These are phyloP conservation scores for Zoroaster sp. DNA, from an alignment of 53 echinoderm and acorn worm genomes.

Conservation along the genomic window DNA sequence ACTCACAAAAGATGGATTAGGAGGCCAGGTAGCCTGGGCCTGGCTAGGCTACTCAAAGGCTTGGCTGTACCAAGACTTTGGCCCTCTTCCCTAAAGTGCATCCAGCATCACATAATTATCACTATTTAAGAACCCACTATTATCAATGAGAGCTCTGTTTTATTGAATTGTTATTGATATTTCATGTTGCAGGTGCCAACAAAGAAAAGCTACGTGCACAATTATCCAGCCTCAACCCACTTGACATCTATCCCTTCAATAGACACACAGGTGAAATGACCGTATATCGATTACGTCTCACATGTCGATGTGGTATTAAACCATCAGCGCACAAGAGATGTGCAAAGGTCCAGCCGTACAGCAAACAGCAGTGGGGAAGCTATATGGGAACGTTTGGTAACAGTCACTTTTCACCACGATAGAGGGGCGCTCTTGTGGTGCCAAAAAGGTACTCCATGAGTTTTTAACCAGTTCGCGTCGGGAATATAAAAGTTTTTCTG, in stretches of 20 bases:
- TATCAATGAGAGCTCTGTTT: not conserved
- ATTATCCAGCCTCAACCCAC: slow-evolving; percentile 58
- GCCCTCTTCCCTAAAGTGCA: too few relatives aligned
- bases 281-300: slow-evolving; percentile 81
- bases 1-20: too few relatives aligned
- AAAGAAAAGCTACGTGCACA: not conserved
- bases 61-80: too few relatives aligned
- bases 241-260: slow-evolving; percentile 95
- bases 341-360: slow-evolving; percentile 73
- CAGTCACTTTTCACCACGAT: slow-evolving; percentile 53
- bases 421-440: too few relatives aligned
- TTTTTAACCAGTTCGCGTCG: too few relatives aligned
- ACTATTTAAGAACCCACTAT: not conserved
- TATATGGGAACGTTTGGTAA: slow-evolving; percentile 88
- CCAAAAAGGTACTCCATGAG: too few relatives aligned
- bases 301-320: slow-evolving; percentile 66
- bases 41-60: too few relatives aligned
- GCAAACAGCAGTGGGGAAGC: slow-evolving; percentile 77
- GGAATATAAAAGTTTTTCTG: too few relatives aligned
- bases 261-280: slow-evolving; percentile 90
- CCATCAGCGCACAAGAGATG: slow-evolving; percentile 51
- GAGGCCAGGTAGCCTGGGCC: too few relatives aligned
- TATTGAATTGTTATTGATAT: not conserved
- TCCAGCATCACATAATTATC: too few relatives aligned
- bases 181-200: not conserved